These are phyloP conservation scores for Parnassius glacialis DNA, from an alignment of 2,888 invertebrate genomes.

Conservation along the genomic window DNA sequence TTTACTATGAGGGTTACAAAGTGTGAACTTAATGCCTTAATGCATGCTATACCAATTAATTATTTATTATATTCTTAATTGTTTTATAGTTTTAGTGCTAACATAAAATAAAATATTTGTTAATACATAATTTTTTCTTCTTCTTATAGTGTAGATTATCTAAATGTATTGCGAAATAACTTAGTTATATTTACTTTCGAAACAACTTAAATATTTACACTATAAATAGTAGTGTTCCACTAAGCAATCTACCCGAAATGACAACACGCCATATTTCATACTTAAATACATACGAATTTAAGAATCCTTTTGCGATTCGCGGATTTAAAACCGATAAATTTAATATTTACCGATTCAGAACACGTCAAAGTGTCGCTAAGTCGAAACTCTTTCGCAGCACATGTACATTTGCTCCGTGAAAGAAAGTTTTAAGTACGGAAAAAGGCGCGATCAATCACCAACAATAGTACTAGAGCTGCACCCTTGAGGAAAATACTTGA, in stretches of 20 bases:
- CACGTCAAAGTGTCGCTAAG: slow-evolving; percentile 42
- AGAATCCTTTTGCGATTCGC: slow-evolving; percentile 1
- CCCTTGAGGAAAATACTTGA: slow-evolving; percentile 73
- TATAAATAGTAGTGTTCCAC: background rate
- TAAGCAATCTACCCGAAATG: background rate
- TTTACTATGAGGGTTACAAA: too few species aligned
- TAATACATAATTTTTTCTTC: too few species aligned
- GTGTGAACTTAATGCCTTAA: too few species aligned
- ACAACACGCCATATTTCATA: background rate
- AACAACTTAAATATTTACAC: too few species aligned
- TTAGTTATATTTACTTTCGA: too few species aligned
- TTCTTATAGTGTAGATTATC: too few species aligned
- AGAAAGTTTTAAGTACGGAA: slow-evolving; percentile 60
- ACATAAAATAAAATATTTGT: too few species aligned
- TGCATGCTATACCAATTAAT: too few species aligned
- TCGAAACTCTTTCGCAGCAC: slow-evolving; percentile 52
- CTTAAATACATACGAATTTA: background rate
- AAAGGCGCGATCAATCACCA: slow-evolving; percentile 70
- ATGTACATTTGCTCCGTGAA: slow-evolving; percentile 47
- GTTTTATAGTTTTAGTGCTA: too few species aligned
- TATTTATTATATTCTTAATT: too few species aligned
- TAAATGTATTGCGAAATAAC: too few species aligned
- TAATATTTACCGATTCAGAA: slow-evolving; percentile 40
- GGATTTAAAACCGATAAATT: slow-evolving; percentile 48
- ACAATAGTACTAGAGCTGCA: slow-evolving; percentile 59